Evolutionary conservation across 30 jellyfish, hydroid and myxozoan genomes (phyloP).

Genomic region (Sanderia malayensis): DNA sequence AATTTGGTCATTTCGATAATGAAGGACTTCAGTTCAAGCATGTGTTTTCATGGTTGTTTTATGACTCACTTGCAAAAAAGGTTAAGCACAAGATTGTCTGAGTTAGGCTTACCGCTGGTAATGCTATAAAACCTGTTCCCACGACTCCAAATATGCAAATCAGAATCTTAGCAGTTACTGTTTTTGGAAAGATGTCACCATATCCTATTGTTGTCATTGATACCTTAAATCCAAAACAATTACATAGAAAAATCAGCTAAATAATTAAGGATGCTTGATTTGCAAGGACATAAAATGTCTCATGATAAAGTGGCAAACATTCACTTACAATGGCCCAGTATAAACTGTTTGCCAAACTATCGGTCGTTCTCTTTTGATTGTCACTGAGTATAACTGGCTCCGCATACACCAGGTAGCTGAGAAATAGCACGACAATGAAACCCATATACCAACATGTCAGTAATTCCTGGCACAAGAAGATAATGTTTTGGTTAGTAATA

Average conservation of each 20-base stretch:
- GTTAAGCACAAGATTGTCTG: no score
- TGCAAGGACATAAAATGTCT: no score
- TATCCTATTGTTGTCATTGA: constrained; percentile 94
- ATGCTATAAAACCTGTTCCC: constrained; percentile 90
- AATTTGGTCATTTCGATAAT: no score
- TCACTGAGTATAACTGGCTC: constrained; percentile 56
- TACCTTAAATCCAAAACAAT: constrained; percentile 36
- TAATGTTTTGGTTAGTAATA: not conserved
- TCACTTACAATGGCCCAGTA: constrained; percentile 81
- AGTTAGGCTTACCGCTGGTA: constrained; percentile 95
- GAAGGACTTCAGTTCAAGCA: no score
- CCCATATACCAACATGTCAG: constrained; percentile 91
- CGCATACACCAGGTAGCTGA: constrained; percentile 70
- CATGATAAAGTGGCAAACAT: no score
- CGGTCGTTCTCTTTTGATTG: constrained; percentile 46
- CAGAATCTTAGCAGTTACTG: constrained; percentile 67
- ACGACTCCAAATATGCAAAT: constrained; percentile 78
- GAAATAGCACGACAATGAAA: constrained; percentile 56
- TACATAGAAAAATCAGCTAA: not conserved
- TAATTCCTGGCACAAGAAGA: constrained; percentile 41
- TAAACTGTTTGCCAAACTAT: constrained; percentile 55
- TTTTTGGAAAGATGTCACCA: constrained; percentile 85
- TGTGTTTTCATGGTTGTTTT: no score
- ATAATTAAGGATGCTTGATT: no score
- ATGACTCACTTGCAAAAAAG: no score